A percentile compares a stretch with the other conserved stretches of the same genome.
Conservation (phyloP, 2,888 invertebrate species). For the Temnothorax unifasciatus region DNA sequence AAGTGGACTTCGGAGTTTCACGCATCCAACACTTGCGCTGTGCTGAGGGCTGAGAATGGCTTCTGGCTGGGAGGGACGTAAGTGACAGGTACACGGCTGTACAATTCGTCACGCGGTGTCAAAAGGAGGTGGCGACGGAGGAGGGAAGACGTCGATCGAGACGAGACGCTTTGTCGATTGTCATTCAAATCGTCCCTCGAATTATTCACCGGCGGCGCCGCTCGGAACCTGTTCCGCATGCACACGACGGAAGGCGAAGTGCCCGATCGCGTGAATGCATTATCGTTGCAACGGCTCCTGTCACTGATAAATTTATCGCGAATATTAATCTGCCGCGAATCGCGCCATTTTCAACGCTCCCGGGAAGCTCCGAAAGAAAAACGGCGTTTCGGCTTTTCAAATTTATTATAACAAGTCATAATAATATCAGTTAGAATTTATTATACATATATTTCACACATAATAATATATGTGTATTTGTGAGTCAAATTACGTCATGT, state of each 20-base stretch:
- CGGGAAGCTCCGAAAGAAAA: neutral
- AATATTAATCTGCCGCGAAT: constrained; percentile 32
- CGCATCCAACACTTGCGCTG: neutral
- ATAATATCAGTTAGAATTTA: neutral
- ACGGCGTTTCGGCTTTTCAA: neutral
- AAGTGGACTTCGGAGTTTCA: neutral
- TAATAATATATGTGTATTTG: no score
- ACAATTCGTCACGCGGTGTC: constrained; percentile 31
- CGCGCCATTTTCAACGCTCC: neutral
- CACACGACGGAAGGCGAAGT: constrained; percentile 47
- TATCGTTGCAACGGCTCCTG: constrained; percentile 54
- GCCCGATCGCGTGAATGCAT: constrained; percentile 62
- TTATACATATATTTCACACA: no score
- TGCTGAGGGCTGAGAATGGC: neutral
- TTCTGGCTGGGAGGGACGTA: constrained; percentile 8
- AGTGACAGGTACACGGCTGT: constrained; percentile 26
- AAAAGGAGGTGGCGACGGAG: constrained; percentile 10
- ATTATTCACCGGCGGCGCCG: constrained; percentile 69
- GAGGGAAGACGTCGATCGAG: constrained; percentile 29
- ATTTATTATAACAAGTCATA: neutral
- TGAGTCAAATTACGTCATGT: no score
- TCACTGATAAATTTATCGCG: constrained; percentile 65
- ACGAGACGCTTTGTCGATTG: constrained; percentile 58
- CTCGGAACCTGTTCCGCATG: constrained; percentile 51
- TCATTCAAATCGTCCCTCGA: constrained; percentile 66